Conservation (phyloP, 2,113 vertebrate genomes). For the Tetrax tetrax region DNA sequence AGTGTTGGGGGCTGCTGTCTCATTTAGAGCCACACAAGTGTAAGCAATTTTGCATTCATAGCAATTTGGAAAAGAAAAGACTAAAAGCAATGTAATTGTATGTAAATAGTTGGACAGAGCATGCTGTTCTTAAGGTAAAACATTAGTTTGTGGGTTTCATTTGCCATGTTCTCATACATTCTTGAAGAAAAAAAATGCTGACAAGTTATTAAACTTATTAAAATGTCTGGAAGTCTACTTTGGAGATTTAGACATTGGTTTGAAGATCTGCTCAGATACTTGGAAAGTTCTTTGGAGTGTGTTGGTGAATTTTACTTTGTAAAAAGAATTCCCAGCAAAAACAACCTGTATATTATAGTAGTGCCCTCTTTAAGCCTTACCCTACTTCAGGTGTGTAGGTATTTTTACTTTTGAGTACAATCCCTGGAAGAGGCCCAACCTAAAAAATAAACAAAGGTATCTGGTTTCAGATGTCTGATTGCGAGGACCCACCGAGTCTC, state of each 20-base stretch:
- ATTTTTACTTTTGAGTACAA: neutral
- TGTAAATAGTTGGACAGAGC: neutral
- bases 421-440: neutral
- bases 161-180: neutral
- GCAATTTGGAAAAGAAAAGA: neutral
- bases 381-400: neutral
- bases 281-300: neutral
- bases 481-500: neutral
- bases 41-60: neutral
- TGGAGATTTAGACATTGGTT: neutral
- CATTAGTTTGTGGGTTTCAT: neutral
- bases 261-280: neutral
- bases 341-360: neutral
- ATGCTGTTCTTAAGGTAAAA: neutral
- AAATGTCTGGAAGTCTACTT: neutral
- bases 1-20: neutral
- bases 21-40: neutral
- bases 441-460: conserved; percentile 51
- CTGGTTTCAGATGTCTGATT: conserved; percentile 40
- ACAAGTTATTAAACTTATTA: neutral
- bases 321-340: neutral
- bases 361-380: neutral
- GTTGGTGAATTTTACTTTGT: neutral
- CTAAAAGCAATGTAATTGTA: neutral
- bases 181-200: neutral